Percentiles rank a stretch among this genome's conserved stretches.
phyloP scores from a whole-genome alignment of 2,888 invertebrate genomes.

The Tachystola acroxantha region DNA sequence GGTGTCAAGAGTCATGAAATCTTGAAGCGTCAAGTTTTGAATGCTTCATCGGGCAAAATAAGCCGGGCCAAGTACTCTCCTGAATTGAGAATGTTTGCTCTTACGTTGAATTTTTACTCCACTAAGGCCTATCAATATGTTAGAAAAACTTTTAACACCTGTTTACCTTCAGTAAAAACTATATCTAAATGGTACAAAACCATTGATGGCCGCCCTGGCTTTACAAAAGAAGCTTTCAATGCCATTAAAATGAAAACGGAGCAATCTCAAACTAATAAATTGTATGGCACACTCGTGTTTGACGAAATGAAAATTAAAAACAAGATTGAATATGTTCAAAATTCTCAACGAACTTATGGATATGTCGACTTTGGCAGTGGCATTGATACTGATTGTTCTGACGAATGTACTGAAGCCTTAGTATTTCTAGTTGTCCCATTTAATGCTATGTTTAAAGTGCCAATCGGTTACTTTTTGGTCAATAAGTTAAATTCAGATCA shows the following conservation, averaged over 20 bases:
- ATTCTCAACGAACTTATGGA: slow-evolving; percentile 1
- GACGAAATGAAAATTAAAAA: slow-evolving; percentile 15
- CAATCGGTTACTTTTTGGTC: slow-evolving; percentile 4
- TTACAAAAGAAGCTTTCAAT: slow-evolving; percentile 15
- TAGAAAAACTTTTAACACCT: slow-evolving; percentile 19
- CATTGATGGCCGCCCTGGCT: slow-evolving; percentile 19
- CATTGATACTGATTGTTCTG: slow-evolving; percentile 8
- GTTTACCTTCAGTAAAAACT: slow-evolving; percentile 11
- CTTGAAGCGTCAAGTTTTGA: no score
- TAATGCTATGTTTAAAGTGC: slow-evolving; percentile 2
- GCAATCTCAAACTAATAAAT: not conserved
- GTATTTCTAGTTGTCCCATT: slow-evolving; percentile 2
- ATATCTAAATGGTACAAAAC: slow-evolving; percentile 19
- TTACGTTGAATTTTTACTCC: no score
- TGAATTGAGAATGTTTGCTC: no score
- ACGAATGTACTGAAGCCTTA: slow-evolving; percentile 8
- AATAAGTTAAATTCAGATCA: not conserved
- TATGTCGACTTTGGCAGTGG: slow-evolving; percentile 13
- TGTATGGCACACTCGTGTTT: slow-evolving; percentile 8
- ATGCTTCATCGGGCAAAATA: no score
- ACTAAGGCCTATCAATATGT: no score
- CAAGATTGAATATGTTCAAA: slow-evolving; percentile 6
- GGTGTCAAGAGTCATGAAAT: no score
- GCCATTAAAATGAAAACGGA: slow-evolving; percentile 10
- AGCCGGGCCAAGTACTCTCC: no score